Evolutionary conservation across 2,888 invertebrate species (phyloP).

Genomic region (Lomographa bimaculata): DNA sequence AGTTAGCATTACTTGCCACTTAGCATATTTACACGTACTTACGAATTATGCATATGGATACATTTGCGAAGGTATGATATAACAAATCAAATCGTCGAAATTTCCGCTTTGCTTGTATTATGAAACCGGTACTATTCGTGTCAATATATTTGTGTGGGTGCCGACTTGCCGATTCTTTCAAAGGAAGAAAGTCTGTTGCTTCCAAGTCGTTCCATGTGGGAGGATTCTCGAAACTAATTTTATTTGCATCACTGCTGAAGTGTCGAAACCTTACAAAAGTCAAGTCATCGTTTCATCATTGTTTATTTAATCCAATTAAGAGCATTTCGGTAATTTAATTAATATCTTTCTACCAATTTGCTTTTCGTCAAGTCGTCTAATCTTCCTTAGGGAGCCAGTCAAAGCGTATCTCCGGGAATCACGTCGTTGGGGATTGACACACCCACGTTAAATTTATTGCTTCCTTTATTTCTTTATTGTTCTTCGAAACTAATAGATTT

Average conservation of each 20-base stretch:
- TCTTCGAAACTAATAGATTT: constrained; percentile 43
- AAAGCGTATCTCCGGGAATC: constrained; percentile 72
- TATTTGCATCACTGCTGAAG: constrained; percentile 34
- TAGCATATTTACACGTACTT: constrained; percentile 39
- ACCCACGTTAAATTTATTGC: constrained; percentile 71
- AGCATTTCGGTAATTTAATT: constrained; percentile 29
- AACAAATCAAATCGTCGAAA: constrained; percentile 61
- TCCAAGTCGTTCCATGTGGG: constrained; percentile 42
- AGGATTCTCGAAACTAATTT: constrained; percentile 46
- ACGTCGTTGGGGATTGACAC: constrained; percentile 50
- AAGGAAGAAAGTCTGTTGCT: constrained; percentile 68
- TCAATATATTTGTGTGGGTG: constrained; percentile 60
- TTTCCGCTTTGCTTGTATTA: constrained; percentile 65
- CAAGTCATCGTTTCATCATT: constrained; percentile 5
- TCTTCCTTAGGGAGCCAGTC: constrained; percentile 48
- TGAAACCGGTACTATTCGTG: constrained; percentile 70
- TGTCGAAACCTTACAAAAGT: constrained; percentile 13
- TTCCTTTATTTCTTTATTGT: constrained; percentile 69
- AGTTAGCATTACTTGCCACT: constrained; percentile 27
- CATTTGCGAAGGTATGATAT: constrained; percentile 50
- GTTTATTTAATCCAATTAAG: constrained; percentile 29
- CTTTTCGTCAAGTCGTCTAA: constrained; percentile 59
- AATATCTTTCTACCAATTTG: constrained; percentile 32
- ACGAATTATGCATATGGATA: constrained; percentile 42
- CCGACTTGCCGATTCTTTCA: constrained; percentile 63